Percentiles rank a stretch among this genome's conserved stretches.
Conservation (phyloP, 2,113 vertebrate species). For the Zosterops borbonicus region DNA sequence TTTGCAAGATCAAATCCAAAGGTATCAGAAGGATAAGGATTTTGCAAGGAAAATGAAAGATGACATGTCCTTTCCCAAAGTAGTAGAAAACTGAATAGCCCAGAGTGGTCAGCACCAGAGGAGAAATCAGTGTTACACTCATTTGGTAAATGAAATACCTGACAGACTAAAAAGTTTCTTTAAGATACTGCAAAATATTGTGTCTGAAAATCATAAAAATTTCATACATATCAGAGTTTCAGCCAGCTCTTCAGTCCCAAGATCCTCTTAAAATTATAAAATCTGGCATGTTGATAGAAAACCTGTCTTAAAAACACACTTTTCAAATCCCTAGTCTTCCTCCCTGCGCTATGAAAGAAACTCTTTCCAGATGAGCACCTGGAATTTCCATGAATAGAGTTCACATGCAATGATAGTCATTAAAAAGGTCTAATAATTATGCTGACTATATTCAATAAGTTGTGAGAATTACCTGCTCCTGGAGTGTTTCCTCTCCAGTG, state of each 20-base stretch:
- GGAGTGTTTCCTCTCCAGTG: conserved; percentile 30
- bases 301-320: background rate
- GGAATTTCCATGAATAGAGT: background rate
- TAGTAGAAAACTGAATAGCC: background rate
- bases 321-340: background rate
- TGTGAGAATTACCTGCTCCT: conserved; percentile 11
- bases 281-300: background rate
- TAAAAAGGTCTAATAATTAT: conserved; percentile 3
- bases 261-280: background rate
- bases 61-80: background rate
- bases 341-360: background rate
- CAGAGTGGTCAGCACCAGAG: background rate
- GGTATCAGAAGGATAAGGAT: background rate
- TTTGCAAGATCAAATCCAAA: background rate
- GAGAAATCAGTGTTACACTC: background rate
- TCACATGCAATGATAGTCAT: background rate
- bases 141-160: background rate
- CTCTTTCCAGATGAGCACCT: background rate
- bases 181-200: background rate
- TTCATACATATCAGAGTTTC: background rate
- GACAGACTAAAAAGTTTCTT: background rate
- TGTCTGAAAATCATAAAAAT: background rate
- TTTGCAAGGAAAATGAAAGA: background rate
- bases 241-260: background rate
- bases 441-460: background rate